Evolutionary conservation across 2,113 vertebrate genomes (phyloP), one percentile per base, ranked within the genome.

Genomic region (Theropithecus gelada): DNA sequence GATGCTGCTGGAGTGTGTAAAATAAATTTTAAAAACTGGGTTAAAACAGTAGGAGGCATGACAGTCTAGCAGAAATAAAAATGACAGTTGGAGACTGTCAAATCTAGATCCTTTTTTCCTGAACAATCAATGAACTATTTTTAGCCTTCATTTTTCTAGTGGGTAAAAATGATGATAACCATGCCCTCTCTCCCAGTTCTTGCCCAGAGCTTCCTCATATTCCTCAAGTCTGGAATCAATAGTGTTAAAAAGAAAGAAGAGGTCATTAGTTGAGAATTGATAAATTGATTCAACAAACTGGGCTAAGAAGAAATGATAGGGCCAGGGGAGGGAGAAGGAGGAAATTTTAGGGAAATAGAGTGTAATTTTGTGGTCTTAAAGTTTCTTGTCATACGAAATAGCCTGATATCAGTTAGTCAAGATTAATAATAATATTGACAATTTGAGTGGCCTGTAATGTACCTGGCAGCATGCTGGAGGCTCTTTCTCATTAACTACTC

Each of bases 21-120:
- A 90, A 97, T 87, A 96, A 52, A 93, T 97, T 81, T 95, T 83
- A 25, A 78, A 97, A 98, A 94, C 87, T 81, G 76, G 95, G 92
- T 94, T 96, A 90, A 97, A 95, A 96, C 79, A 78, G 95, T 94
- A 96, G 97, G 97, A 97, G 80, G 93, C 89, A 96, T 64, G 94
- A 73, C 38, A 32, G 57, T 66, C 86, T 78, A 86, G 85, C 91
- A 96, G 94, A 97, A 96, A 73, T 87, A 80, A 93, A 97, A 92
- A 57, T 40, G 95, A 91, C 40, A 85, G 72, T 50, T 17, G 48
- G 76, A 92, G 87, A 83, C 40, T 20, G 57, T 90, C 84, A 96
- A 86, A 90, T 84, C 70, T 87, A 64, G 59, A 83, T 93, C 78
- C 55, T 70, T 40, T 82, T 61, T 32, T 72, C 72, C 78, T 86